A percentile compares a stretch with the other conserved stretches of the same genome.
Evolutionary conservation across 2,113 vertebrate genomes (phyloP).

Genomic region (Gallinago jamesoni): DNA sequence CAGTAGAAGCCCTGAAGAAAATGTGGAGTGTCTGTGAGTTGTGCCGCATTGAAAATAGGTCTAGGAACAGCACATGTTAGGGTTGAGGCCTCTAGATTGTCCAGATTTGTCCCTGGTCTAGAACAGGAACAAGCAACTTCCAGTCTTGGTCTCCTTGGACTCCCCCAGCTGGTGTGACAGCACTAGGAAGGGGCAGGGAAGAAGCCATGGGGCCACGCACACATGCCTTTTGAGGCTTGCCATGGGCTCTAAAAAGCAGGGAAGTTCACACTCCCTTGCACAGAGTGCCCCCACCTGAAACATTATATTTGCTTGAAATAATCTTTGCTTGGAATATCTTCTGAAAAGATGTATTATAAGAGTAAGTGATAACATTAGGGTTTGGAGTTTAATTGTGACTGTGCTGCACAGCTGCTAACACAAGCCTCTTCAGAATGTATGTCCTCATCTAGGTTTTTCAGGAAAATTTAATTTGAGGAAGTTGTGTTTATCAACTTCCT

Average conservation of each 20-base stretch:
- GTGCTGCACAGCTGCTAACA: constrained; percentile 28
- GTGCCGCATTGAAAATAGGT: not conserved
- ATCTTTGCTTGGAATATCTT: not conserved
- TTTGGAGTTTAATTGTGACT: not conserved
- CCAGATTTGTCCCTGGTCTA: not conserved
- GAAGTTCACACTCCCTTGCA: not conserved
- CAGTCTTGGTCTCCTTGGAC: not conserved
- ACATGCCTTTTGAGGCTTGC: not conserved
- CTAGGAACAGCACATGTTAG: not conserved
- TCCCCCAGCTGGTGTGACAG: not conserved
- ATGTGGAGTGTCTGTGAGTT: rapidly evolving
- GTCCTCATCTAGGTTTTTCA: constrained; percentile 9
- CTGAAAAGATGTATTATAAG: constrained; percentile 2
- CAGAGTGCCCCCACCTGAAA: not conserved
- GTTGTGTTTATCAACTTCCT: constrained; percentile 59
- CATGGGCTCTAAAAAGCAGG: not conserved
- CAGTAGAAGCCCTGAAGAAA: not conserved
- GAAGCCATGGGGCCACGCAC: rapidly evolving
- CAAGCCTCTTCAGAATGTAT: constrained; percentile 31
- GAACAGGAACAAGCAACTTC: not conserved
- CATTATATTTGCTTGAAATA: not conserved
- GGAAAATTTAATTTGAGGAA: constrained; percentile 61
- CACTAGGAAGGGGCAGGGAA: not conserved
- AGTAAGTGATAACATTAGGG: not conserved
- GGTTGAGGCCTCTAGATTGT: not conserved